Evolutionary conservation across 2,888 invertebrate species (phyloP).

Genomic region (Drosophila diplacantha): DNA sequence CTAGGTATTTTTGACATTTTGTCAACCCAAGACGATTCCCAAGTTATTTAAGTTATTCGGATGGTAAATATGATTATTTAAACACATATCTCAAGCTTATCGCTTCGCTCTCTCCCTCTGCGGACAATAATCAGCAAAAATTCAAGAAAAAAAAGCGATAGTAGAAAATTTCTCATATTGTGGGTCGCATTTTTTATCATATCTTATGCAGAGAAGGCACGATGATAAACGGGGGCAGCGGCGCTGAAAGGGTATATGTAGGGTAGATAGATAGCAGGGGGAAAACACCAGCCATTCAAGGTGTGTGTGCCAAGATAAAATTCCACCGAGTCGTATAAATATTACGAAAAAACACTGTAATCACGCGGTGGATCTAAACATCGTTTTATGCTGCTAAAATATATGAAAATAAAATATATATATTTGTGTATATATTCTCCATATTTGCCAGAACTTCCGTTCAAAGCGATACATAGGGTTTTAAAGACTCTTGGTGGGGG

Average conservation of each 20-base stretch:
- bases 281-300: constrained; percentile 4
- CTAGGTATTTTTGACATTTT: not conserved
- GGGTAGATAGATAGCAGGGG: constrained; percentile 11
- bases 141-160: constrained; percentile 2
- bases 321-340: constrained; percentile 17
- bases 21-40: not conserved
- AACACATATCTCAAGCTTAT: constrained; percentile 4
- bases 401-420: not conserved
- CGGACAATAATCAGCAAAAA: constrained; percentile 1
- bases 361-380: constrained; percentile 2
- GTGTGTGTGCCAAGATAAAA: constrained; percentile 17
- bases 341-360: constrained; percentile 15
- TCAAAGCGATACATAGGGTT: not conserved
- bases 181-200: constrained; percentile 29
- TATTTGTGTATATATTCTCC: too few species aligned
- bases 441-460: constrained; percentile 11
- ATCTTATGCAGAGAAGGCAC: constrained; percentile 15
- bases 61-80: constrained; percentile 12
- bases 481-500: not conserved
- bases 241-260: not conserved
- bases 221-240: not conserved
- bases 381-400: not conserved
- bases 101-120: not conserved
- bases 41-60: constrained; percentile 3
- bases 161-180: constrained; percentile 5